These are phyloP conservation scores for Pseudococcus longispinus DNA, from an alignment of 2,888 invertebrate genomes.

Conservation along the genomic window DNA sequence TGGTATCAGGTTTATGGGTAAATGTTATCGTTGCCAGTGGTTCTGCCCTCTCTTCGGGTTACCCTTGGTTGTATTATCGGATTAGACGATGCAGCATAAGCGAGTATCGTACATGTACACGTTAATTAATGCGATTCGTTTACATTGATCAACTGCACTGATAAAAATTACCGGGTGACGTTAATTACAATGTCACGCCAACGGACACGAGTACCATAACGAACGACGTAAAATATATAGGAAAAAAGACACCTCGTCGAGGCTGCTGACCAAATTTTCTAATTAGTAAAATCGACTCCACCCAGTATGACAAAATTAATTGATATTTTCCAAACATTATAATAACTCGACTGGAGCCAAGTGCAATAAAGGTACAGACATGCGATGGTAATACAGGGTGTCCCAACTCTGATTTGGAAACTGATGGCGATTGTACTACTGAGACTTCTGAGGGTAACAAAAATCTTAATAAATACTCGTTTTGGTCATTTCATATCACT, in stretches of 20 bases:
- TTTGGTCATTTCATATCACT: no score
- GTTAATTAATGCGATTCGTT: background rate
- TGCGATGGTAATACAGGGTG: no score
- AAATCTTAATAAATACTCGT: no score
- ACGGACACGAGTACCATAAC: background rate
- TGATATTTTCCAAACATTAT: background rate
- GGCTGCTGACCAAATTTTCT: background rate
- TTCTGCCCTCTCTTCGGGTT: background rate
- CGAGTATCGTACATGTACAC: background rate
- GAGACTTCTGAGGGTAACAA: no score
- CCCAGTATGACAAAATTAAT: background rate
- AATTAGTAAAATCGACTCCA: background rate
- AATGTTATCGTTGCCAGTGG: no score
- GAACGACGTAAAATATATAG: background rate
- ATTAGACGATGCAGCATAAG: background rate
- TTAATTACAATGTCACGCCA: background rate
- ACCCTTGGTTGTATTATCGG: background rate
- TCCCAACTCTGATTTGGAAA: no score
- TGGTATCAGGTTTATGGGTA: no score
- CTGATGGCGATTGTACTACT: no score
- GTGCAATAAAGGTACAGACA: background rate
- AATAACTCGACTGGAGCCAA: background rate
- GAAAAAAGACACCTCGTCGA: background rate
- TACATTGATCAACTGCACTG: background rate
- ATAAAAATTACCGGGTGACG: background rate